These are phyloP conservation scores for Sinocyclocheilus maitianheensis DNA, from an alignment of 2,113 vertebrate species.

Conservation along the genomic window DNA sequence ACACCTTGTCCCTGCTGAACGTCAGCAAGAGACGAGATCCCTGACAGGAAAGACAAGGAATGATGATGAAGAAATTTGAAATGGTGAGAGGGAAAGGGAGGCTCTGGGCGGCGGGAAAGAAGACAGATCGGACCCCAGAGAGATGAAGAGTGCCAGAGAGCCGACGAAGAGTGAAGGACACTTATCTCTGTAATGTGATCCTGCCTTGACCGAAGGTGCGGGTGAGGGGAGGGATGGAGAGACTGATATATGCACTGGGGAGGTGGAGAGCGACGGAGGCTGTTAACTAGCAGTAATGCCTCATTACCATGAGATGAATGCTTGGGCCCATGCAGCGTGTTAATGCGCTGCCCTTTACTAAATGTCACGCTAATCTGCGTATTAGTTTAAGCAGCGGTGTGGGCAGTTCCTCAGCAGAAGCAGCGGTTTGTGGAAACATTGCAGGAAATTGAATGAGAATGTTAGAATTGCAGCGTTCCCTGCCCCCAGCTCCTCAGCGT, in stretches of 20 bases:
- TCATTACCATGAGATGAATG: slow-evolving; percentile 83
- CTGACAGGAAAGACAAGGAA: slow-evolving; percentile 1
- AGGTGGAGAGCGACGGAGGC: slow-evolving; percentile 34
- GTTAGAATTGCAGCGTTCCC: slow-evolving; percentile 47
- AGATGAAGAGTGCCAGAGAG: slow-evolving; percentile 21
- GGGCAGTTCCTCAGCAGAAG: slow-evolving; percentile 70
- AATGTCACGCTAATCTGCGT: slow-evolving; percentile 88
- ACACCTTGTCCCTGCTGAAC: slow-evolving; percentile 6
- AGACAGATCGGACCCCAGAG: slow-evolving; percentile 48
- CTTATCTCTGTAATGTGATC: slow-evolving; percentile 43
- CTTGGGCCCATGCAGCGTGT: slow-evolving; percentile 65
- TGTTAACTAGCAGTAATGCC: slow-evolving; percentile 66
- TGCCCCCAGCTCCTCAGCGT: slow-evolving; percentile 32
- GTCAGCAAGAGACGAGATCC: slow-evolving; percentile 20
- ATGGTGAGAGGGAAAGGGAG: neutral
- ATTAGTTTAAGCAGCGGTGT: slow-evolving; percentile 83
- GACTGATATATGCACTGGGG: slow-evolving; percentile 13
- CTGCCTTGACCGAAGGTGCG: neutral
- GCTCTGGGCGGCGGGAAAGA: slow-evolving; percentile 2
- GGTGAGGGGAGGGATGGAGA: neutral
- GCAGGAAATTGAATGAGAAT: slow-evolving; percentile 65
- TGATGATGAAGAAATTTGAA: neutral
- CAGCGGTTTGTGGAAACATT: slow-evolving; percentile 34
- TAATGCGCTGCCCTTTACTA: slow-evolving; percentile 86
- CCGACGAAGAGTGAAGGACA: slow-evolving; percentile 46